Evolutionary conservation across 2,797 vertebrate genomes (phyloP).

Genomic region (Enteromius treurensis): DNA sequence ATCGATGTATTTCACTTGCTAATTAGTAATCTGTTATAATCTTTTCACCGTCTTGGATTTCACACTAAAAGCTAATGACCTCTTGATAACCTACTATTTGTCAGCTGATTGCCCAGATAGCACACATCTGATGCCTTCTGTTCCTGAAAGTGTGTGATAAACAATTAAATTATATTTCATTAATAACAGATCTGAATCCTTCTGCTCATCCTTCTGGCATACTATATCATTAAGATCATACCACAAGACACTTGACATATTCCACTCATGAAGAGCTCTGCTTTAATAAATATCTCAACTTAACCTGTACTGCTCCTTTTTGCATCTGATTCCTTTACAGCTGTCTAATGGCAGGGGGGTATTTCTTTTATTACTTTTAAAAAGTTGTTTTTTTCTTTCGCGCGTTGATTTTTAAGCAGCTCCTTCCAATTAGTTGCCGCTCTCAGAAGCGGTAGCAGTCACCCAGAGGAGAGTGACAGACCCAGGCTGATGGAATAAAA

Average conservation of each 20-base stretch:
- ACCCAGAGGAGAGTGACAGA: constrained; percentile 28
- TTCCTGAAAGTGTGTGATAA: not conserved
- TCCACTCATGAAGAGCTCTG: not conserved
- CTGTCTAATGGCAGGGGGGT: constrained; percentile 4
- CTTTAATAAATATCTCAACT: constrained; percentile 17
- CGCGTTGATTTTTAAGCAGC: constrained; percentile 30
- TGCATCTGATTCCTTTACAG: not conserved
- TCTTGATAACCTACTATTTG: constrained; percentile 7
- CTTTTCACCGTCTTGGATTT: no score
- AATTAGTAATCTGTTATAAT: not conserved
- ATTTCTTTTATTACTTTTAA: constrained; percentile 13
- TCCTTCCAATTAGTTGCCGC: constrained; percentile 34
- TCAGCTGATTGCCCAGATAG: not conserved
- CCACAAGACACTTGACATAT: constrained; percentile 15
- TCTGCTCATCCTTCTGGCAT: not conserved
- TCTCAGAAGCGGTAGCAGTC: constrained; percentile 9
- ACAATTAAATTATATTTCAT: constrained; percentile 13
- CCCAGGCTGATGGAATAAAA: constrained; percentile 6
- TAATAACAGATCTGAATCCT: constrained; percentile 18
- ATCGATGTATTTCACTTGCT: not conserved
- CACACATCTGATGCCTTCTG: not conserved
- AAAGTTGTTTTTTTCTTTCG: not conserved
- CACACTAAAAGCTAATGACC: not conserved
- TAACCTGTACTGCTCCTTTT: not conserved
- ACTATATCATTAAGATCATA: constrained; percentile 9